Conservation (phyloP, 2,797 vertebrate species). For the Cossypha dichroa region DNA sequence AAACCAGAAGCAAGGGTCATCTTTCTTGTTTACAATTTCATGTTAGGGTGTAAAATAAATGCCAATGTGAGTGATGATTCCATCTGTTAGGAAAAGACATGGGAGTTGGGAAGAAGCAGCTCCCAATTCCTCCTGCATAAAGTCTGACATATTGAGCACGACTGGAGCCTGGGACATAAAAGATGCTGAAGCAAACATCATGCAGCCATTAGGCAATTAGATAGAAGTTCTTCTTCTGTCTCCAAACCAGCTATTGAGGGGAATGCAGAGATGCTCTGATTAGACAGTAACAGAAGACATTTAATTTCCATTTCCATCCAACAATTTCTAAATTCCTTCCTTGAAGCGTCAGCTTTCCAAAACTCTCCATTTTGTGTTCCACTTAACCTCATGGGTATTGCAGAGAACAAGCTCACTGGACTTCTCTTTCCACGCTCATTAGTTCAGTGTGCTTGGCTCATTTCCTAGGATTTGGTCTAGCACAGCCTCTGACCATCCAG, state of each 20-base stretch:
- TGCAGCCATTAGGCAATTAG: neutral
- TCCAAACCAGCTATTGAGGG: neutral
- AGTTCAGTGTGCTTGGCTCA: slow-evolving; percentile 41
- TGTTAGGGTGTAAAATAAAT: neutral
- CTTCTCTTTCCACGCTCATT: slow-evolving; percentile 41
- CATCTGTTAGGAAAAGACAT: neutral
- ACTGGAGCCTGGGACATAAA: neutral
- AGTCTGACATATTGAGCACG: neutral
- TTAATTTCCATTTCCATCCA: slow-evolving; percentile 24
- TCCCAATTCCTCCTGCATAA: neutral
- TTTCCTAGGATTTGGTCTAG: slow-evolving; percentile 53
- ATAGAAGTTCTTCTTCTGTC: neutral
- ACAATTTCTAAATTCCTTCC: slow-evolving; percentile 27
- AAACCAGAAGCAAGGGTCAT: neutral
- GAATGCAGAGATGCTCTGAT: neutral
- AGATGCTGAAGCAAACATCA: neutral
- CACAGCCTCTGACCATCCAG: slow-evolving; percentile 40
- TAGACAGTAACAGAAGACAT: neutral
- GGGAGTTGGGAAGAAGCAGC: neutral
- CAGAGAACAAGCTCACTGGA: neutral
- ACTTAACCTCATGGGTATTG: neutral
- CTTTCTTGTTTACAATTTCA: neutral
- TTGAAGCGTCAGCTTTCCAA: slow-evolving; percentile 34
- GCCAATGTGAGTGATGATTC: neutral
- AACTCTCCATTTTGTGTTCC: slow-evolving; percentile 8